Percentiles rank a stretch among this genome's conserved stretches.
Evolutionary conservation across 2,113 vertebrate genomes (phyloP).

Genomic region (Choloepus hoffmanni): DNA sequence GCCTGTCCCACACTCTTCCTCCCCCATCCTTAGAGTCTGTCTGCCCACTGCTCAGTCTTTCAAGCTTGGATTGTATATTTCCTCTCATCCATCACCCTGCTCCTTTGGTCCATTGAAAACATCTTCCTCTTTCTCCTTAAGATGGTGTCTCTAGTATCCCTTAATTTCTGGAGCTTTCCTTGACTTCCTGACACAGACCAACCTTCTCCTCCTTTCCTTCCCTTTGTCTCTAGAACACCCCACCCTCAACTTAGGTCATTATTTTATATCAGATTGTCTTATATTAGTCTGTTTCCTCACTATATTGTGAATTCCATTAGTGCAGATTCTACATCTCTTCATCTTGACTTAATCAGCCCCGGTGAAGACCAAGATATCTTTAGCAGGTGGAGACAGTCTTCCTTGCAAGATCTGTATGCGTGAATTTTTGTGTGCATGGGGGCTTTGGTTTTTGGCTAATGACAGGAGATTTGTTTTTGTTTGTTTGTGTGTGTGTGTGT

Average conservation of each 20-base stretch:
- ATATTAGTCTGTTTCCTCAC: conserved; percentile 5
- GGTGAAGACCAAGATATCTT: conserved; percentile 17
- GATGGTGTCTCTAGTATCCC: conserved; percentile 11
- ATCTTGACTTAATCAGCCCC: not conserved
- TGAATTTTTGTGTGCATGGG: not conserved
- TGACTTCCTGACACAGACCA: conserved; percentile 25
- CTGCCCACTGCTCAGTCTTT: not conserved
- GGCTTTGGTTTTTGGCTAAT: conserved; percentile 60
- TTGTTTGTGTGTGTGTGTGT: not conserved
- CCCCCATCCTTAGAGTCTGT: not conserved
- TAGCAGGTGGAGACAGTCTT: not conserved
- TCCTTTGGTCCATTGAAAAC: not conserved
- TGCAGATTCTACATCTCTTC: not conserved
- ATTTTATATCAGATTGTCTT: conserved; percentile 9
- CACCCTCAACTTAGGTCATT: not conserved
- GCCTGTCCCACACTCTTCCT: not conserved
- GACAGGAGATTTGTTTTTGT: not conserved
- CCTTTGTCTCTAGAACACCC: conserved; percentile 46
- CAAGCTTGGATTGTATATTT: not conserved
- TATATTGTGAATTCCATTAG: conserved; percentile 30
- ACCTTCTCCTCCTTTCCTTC: not conserved
- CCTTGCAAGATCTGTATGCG: not conserved
- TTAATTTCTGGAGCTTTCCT: not conserved
- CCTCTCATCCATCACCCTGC: not conserved
- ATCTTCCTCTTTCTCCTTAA: not conserved